phyloP scores from a whole-genome alignment of 2,888 invertebrate genomes.

The Smittia aterrima region DNA sequence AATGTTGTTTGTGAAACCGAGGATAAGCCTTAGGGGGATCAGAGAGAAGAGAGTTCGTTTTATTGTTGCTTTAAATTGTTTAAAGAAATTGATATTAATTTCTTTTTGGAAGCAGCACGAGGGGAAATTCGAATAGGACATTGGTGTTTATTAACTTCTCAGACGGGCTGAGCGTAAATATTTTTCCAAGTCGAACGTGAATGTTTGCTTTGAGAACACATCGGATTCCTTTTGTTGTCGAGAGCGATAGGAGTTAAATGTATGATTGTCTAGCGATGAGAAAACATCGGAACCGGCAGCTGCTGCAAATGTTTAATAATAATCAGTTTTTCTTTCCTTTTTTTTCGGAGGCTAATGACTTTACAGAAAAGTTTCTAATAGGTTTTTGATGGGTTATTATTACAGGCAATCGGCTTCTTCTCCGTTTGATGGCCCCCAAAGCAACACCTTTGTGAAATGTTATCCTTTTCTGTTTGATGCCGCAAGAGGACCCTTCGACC shows the following conservation, averaged over 20 bases:
- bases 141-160: neutral
- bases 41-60: neutral
- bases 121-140: neutral
- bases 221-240: neutral
- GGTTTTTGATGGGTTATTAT: constrained; percentile 25
- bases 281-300: constrained; percentile 17
- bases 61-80: neutral
- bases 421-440: neutral
- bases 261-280: constrained; percentile 5
- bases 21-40: neutral
- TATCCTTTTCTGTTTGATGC: neutral
- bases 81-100: constrained; percentile 6
- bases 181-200: neutral
- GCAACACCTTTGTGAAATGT: constrained; percentile 10
- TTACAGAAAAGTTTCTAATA: constrained; percentile 27
- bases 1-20: neutral
- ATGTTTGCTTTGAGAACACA: neutral
- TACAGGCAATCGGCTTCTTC: neutral
- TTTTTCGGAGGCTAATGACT: constrained; percentile 34
- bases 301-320: constrained; percentile 35
- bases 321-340: neutral
- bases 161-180: neutral
- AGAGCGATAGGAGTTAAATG: neutral
- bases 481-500: neutral
- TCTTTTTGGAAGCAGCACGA: neutral